Percentiles rank a stretch among this genome's conserved stretches.
These are phyloP conservation scores for Bubo blakistoni DNA, from an alignment of 2,113 vertebrate species.

Conservation along the genomic window DNA sequence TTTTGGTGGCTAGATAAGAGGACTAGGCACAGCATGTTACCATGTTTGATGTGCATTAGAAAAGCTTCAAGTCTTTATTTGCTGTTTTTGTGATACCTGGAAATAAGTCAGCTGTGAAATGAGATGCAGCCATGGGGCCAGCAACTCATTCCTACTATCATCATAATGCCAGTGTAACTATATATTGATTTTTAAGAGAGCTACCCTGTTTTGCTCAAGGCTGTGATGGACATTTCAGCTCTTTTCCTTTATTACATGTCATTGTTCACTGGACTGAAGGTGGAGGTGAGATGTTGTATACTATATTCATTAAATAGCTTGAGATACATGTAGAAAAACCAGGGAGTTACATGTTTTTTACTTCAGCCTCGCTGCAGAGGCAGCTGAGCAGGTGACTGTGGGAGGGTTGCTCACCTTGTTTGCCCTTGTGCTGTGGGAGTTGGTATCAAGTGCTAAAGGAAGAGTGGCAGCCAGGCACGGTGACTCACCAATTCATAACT, in stretches of 20 bases:
- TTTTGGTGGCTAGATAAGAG: neutral
- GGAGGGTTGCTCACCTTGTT: neutral
- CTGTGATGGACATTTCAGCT: neutral
- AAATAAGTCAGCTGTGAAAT: neutral
- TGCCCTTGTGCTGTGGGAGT: slow-evolving; percentile 35
- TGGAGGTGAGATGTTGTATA: neutral
- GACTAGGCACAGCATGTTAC: accelerated
- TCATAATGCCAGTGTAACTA: neutral
- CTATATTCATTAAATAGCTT: neutral
- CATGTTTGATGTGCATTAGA: neutral
- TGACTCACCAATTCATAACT: slow-evolving; percentile 54
- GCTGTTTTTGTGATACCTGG: neutral
- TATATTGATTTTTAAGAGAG: neutral
- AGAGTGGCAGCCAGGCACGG: slow-evolving; percentile 31
- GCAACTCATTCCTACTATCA: neutral
- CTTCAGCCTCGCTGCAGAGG: neutral
- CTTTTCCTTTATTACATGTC: neutral
- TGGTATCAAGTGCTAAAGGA: slow-evolving; percentile 1
- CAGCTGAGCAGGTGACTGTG: slow-evolving; percentile 28
- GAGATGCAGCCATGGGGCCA: neutral
- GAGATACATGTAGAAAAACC: neutral
- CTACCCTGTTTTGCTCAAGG: neutral
- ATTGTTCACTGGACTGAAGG: neutral
- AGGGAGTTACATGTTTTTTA: neutral
- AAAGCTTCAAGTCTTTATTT: neutral